A percentile compares a stretch with the other conserved stretches of the same genome.
These are phyloP conservation scores for Eupeodes latifasciatus DNA, from an alignment of 2,888 invertebrate species.

Conservation along the genomic window DNA sequence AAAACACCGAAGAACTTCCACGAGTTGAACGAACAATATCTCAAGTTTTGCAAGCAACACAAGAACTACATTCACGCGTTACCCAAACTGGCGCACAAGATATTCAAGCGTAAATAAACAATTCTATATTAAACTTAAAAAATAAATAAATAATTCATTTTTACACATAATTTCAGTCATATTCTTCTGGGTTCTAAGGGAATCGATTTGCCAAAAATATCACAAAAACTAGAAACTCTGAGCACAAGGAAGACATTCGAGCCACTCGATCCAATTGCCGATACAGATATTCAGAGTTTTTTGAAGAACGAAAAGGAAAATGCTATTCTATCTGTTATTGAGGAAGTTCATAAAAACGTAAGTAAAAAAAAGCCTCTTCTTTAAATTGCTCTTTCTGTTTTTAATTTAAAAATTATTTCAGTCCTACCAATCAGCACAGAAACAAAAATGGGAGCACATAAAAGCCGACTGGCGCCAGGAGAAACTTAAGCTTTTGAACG, in stretches of 20 bases:
- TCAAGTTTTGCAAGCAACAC: constrained; percentile 96
- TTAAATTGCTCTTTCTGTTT: too few species aligned
- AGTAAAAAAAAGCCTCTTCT: constrained; percentile 73
- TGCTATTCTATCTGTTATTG: constrained; percentile 95
- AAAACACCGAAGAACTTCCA: constrained; percentile 92
- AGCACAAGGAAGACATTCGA: constrained; percentile 94
- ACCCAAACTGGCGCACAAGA: constrained; percentile 93
- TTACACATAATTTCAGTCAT: constrained; percentile 87
- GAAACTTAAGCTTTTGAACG: constrained; percentile 94
- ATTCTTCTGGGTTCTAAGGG: constrained; percentile 95
- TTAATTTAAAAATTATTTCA: constrained; percentile 80
- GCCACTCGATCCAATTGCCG: constrained; percentile 94
- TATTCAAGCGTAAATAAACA: constrained; percentile 90
- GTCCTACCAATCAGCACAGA: constrained; percentile 88
- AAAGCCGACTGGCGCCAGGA: constrained; percentile 96
- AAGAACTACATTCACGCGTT: constrained; percentile 94
- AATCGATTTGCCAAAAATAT: constrained; percentile 96
- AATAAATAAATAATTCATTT: not conserved
- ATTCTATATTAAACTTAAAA: not conserved
- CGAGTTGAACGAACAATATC: constrained; percentile 94
- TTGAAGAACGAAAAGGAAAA: constrained; percentile 97
- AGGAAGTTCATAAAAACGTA: constrained; percentile 94
- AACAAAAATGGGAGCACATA: constrained; percentile 91
- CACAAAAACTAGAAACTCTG: constrained; percentile 94
- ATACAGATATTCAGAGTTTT: constrained; percentile 95